Conservation (phyloP, 1,140 invertebrate genomes). For the Apis laboriosa region DNA sequence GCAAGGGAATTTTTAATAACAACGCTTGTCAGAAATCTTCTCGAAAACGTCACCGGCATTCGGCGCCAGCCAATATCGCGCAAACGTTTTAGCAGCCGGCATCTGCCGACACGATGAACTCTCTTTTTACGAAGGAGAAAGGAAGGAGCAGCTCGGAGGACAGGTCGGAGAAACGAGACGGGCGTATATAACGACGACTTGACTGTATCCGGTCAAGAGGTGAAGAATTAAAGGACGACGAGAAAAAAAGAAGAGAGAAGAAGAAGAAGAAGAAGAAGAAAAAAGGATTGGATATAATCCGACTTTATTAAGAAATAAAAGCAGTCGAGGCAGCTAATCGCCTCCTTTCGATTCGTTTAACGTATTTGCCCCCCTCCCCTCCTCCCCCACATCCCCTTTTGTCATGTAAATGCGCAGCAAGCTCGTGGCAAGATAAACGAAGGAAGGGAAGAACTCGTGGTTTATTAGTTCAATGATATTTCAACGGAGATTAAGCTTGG, state of each 20-base stretch:
- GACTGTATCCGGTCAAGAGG: background rate
- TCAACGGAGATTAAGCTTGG: slow-evolving; percentile 36
- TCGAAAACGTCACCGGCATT: slow-evolving; percentile 73
- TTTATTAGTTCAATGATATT: slow-evolving; percentile 48
- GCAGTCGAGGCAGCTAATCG: background rate
- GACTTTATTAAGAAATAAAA: slow-evolving; percentile 42
- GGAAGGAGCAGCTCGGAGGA: slow-evolving; percentile 5
- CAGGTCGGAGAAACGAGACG: slow-evolving; percentile 30
- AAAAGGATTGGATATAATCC: background rate
- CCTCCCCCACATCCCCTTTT: background rate
- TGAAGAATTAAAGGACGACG: background rate
- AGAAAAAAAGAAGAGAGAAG: background rate
- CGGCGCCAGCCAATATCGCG: slow-evolving; percentile 72
- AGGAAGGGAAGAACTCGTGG: background rate
- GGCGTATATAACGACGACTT: slow-evolving; percentile 22
- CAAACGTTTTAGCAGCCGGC: slow-evolving; percentile 69
- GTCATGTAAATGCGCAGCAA: slow-evolving; percentile 12
- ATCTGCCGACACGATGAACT: slow-evolving; percentile 68
- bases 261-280: too few relatives aligned
- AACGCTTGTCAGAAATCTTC: slow-evolving; percentile 70
- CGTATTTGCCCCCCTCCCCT: slow-evolving; percentile 4
- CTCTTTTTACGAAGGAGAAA: slow-evolving; percentile 46
- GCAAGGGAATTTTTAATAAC: slow-evolving; percentile 68
- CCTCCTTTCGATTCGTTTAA: slow-evolving; percentile 21
- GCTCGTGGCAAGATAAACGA: too few relatives aligned